phyloP scores from a whole-genome alignment of 1,140 invertebrate genomes.

The Lordiphosa stackelbergi region DNA sequence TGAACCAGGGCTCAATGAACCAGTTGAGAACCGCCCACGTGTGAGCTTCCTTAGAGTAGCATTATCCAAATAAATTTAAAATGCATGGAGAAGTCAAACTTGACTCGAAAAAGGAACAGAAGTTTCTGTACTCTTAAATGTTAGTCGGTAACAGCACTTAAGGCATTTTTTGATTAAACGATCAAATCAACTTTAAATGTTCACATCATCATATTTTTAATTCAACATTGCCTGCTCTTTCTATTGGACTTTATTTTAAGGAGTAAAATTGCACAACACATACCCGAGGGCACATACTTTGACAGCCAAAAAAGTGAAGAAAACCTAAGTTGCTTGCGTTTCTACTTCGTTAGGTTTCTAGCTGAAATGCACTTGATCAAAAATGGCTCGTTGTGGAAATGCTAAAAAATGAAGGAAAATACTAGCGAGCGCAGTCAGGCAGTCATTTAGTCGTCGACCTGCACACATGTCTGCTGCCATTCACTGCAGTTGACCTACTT shows the following conservation, averaged over 20 bases:
- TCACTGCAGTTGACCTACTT: conserved; percentile 62
- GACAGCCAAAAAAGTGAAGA: neutral
- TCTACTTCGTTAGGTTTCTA: conserved; percentile 60
- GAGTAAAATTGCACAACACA: no score
- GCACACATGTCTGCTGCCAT: conserved; percentile 52
- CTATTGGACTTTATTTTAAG: neutral
- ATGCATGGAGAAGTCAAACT: neutral
- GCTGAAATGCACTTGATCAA: conserved; percentile 68
- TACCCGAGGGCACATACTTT: neutral
- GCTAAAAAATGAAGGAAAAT: conserved; percentile 5
- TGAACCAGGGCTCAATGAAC: conserved; percentile 48
- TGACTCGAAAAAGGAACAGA: neutral
- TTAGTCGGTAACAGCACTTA: no score
- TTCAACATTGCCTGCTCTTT: no score
- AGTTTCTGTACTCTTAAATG: conserved; percentile 19
- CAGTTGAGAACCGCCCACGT: conserved; percentile 35
- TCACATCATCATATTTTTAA: no score
- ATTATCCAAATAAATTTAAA: conserved; percentile 28
- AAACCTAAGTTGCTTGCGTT: conserved; percentile 37
- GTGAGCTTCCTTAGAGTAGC: conserved; percentile 14
- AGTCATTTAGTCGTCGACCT: conserved; percentile 11
- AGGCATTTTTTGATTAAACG: no score
- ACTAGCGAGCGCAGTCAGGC: conserved; percentile 11
- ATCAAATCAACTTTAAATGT: no score
- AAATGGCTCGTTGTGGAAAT: conserved; percentile 48